These are phyloP conservation scores for Anser brachyrhynchus DNA, from an alignment of 2,113 vertebrate genomes.

Conservation along the genomic window DNA sequence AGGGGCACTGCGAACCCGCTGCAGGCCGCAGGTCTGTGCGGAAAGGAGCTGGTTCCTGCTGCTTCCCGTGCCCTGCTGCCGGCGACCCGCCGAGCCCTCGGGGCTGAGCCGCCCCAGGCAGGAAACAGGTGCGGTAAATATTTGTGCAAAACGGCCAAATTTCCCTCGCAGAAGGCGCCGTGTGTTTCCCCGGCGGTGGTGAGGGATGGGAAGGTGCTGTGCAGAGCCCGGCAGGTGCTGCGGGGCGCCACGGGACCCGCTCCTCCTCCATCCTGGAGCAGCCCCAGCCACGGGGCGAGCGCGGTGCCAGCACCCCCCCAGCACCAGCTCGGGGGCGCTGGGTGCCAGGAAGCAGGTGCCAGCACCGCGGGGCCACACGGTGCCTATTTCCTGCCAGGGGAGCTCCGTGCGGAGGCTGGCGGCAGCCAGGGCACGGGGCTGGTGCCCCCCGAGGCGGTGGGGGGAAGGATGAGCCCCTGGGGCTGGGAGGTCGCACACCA, in stretches of 20 bases:
- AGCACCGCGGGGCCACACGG: background rate
- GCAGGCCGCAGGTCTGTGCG: background rate
- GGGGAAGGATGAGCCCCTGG: background rate
- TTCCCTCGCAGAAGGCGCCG: slow-evolving; percentile 57
- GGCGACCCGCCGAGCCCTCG: slow-evolving; percentile 51
- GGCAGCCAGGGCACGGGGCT: background rate
- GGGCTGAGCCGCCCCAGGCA: slow-evolving; percentile 44
- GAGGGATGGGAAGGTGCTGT: slow-evolving; percentile 17
- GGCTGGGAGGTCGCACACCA: background rate
- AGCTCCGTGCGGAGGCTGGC: background rate
- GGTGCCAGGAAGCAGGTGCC: slow-evolving; percentile 12
- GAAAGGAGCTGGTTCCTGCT: background rate
- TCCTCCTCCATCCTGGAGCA: background rate
- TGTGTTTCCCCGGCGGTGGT: slow-evolving; percentile 47
- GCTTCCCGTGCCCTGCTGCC: slow-evolving; percentile 37
- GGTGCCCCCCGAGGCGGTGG: fast-evolving
- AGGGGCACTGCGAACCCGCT: background rate
- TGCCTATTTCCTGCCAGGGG: slow-evolving; percentile 24
- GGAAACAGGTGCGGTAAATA: slow-evolving; percentile 72
- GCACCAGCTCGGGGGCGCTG: background rate
- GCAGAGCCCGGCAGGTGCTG: slow-evolving; percentile 57
- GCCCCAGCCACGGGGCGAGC: background rate
- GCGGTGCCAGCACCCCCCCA: background rate
- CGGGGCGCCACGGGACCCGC: background rate
- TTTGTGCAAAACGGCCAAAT: slow-evolving; percentile 54